Percentiles rank a stretch among this genome's conserved stretches.
Conservation (phyloP, 1,140 invertebrate species). For the Harpegnathos saltator region DNA sequence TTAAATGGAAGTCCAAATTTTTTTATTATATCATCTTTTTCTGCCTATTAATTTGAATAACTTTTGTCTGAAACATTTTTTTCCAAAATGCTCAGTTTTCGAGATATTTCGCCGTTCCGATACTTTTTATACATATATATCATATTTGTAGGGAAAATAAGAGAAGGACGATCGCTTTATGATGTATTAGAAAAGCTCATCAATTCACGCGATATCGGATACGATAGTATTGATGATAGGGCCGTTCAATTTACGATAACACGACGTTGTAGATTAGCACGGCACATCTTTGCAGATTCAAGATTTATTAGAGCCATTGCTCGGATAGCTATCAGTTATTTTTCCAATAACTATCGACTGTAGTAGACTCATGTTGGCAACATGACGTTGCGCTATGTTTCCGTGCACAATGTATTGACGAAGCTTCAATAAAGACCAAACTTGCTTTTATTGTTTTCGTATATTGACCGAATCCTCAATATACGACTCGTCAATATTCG, state of each 20-base stretch:
- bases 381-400: conserved; percentile 41
- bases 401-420: conserved; percentile 24
- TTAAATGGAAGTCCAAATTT: too few species aligned
- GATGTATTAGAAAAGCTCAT: too few species aligned
- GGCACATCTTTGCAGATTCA: conserved; percentile 3
- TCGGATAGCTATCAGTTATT: conserved; percentile 49
- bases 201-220: too few species aligned
- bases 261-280: not conserved
- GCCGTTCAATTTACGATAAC: not conserved
- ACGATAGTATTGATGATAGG: too few species aligned
- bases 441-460: conserved; percentile 58
- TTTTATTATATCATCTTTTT: too few species aligned
- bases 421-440: conserved; percentile 54
- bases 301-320: conserved; percentile 37
- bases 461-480: conserved; percentile 45
- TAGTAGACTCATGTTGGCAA: conserved; percentile 23
- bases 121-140: too few species aligned
- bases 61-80: too few species aligned
- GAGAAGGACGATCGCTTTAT: too few species aligned
- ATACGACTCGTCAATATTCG: conserved; percentile 25
- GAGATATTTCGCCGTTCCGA: too few species aligned
- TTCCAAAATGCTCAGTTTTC: too few species aligned
- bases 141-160: too few species aligned
- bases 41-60: too few species aligned
- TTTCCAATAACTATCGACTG: conserved; percentile 54